phyloP scores from a whole-genome alignment of 2,113 vertebrate genomes.

The Hyaena hyaena region DNA sequence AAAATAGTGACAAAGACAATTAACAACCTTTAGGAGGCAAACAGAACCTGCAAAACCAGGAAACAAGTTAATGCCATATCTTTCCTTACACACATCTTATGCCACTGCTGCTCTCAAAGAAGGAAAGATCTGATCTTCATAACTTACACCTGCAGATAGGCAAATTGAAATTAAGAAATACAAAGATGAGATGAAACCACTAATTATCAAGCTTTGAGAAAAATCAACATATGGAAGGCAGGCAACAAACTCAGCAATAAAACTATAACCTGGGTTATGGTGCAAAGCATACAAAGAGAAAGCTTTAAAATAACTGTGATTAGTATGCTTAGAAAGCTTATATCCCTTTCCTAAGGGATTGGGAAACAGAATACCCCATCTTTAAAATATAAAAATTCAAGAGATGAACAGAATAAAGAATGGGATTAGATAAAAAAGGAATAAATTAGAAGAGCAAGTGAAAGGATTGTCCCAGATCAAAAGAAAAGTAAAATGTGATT shows the following conservation, averaged over 20 bases:
- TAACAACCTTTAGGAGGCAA: not conserved
- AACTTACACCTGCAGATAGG: not conserved
- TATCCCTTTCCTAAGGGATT: not conserved
- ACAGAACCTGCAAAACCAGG: not conserved
- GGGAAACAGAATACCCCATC: not conserved
- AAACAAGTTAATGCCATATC: not conserved
- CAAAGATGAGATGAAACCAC: not conserved
- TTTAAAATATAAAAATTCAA: slow-evolving; percentile 7
- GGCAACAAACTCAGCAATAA: not conserved
- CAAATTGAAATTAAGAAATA: not conserved
- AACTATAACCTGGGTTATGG: not conserved
- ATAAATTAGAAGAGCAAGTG: not conserved
- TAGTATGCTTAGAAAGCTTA: not conserved
- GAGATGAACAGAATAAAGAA: not conserved
- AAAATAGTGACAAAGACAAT: not conserved
- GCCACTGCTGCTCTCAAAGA: not conserved
- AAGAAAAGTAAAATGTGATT: not conserved
- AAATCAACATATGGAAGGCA: not conserved
- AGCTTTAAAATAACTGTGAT: not conserved
- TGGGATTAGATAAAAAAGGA: not conserved
- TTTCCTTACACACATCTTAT: not conserved
- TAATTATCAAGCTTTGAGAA: not conserved
- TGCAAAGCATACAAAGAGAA: not conserved
- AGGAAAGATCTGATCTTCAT: not conserved
- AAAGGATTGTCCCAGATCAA: not conserved